A percentile compares a stretch with the other conserved stretches of the same genome.
Evolutionary conservation across 2,113 vertebrate species (phyloP).

Genomic region (Clarias magur): DNA sequence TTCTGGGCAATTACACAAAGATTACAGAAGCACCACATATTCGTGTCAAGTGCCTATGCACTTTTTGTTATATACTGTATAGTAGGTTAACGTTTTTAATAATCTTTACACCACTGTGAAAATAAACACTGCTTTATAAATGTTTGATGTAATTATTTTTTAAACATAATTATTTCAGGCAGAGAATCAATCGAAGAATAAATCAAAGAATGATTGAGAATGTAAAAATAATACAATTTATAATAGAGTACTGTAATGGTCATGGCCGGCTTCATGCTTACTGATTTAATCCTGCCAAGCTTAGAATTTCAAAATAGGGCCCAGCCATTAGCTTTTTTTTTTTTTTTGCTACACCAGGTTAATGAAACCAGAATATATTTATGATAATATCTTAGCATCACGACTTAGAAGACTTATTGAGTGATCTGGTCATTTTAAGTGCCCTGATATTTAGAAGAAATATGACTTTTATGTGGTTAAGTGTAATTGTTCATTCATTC

Average conservation of each 20-base stretch:
- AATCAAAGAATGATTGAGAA: not conserved
- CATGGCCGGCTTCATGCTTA: not conserved
- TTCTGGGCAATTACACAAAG: not conserved
- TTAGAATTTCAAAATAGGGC: not conserved
- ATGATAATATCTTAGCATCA: not conserved
- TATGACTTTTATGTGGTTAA: not conserved
- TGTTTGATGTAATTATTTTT: not conserved
- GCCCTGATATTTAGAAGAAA: not conserved
- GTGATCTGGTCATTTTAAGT: not conserved
- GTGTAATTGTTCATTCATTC: slow-evolving; percentile 3
- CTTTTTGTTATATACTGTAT: not conserved
- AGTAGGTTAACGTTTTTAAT: not conserved
- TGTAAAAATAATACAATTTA: not conserved
- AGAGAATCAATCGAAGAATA: not conserved
- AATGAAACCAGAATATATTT: not conserved
- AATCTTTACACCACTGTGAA: not conserved
- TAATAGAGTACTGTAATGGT: not conserved
- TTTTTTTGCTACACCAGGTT: not conserved
- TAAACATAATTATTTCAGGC: not conserved
- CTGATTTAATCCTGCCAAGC: not conserved
- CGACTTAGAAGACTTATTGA: not conserved
- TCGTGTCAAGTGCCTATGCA: not conserved
- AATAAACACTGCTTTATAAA: not conserved
- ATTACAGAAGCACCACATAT: not conserved
- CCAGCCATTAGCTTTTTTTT: too few species aligned